Evolutionary conservation across 2,113 vertebrate genomes (phyloP).

Genomic region (Sterrhoptilus dennistouni): DNA sequence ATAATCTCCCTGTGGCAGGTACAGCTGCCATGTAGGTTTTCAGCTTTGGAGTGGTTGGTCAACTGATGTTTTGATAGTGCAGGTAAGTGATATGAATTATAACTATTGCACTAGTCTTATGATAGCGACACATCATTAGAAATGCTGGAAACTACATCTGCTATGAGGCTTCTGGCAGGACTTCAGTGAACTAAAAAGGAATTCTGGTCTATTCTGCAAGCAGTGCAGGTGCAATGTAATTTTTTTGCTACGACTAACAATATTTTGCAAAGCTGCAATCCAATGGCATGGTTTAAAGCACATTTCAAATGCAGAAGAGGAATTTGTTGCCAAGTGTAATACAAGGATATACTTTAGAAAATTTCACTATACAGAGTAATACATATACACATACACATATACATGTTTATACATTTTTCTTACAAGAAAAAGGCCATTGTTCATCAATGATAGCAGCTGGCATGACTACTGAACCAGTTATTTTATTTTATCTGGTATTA

Average conservation of each 20-base stretch:
- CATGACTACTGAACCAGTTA: constrained; percentile 54
- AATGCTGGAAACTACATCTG: not conserved
- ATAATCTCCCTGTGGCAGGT: not conserved
- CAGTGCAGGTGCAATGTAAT: not conserved
- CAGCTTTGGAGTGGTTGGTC: not conserved
- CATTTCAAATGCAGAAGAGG: not conserved
- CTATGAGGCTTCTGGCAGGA: not conserved
- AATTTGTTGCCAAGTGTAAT: not conserved
- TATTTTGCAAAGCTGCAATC: not conserved
- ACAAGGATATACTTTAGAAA: not conserved
- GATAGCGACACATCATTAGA: not conserved
- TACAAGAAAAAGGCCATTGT: constrained; percentile 45
- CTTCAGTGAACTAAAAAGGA: not conserved
- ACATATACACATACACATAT: too few species aligned
- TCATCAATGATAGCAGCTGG: constrained; percentile 54
- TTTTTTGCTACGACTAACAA: not conserved
- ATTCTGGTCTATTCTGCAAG: not conserved
- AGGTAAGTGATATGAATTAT: not conserved
- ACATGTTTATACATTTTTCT: not conserved
- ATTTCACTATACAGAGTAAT: not conserved
- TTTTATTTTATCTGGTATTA: constrained; percentile 71
- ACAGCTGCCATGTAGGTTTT: not conserved
- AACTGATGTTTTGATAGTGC: not conserved
- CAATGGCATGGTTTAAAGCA: not conserved
- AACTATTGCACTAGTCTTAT: not conserved